Evolutionary conservation across 2,888 invertebrate species (phyloP).

Genomic region (Lochmaea crataegi): DNA sequence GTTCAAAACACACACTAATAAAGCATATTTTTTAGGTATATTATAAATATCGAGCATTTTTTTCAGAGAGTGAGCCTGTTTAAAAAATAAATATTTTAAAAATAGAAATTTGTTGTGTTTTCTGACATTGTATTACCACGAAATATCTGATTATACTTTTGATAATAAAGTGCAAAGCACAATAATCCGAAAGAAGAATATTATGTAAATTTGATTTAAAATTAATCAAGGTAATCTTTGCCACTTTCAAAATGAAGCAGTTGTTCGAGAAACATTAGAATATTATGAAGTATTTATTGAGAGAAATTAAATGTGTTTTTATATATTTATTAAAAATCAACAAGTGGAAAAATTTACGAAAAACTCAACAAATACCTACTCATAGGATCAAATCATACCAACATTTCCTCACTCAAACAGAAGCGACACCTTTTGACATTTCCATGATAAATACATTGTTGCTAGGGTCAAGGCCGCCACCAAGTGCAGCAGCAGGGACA

Average conservation of each 20-base stretch:
- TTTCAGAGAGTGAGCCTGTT: conserved; percentile 44
- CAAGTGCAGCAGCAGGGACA: too few species aligned
- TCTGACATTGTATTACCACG: neutral
- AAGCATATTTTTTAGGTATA: conserved; percentile 46
- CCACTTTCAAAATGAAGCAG: neutral
- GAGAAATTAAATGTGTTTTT: too few species aligned
- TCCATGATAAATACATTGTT: too few species aligned
- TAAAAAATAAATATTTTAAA: conserved; percentile 31
- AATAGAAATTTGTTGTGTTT: conserved; percentile 23
- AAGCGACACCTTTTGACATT: too few species aligned
- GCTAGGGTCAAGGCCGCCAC: too few species aligned
- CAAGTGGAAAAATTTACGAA: too few species aligned
- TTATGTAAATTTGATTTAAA: neutral
- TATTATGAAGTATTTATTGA: too few species aligned
- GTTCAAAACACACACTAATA: conserved; percentile 54
- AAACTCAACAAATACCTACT: too few species aligned
- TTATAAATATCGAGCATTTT: conserved; percentile 33
- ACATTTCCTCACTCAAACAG: too few species aligned
- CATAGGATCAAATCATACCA: too few species aligned
- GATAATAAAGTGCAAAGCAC: neutral
- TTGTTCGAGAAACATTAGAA: neutral
- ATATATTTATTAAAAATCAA: too few species aligned
- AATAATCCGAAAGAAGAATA: neutral
- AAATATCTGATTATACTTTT: neutral
- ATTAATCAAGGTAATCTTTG: neutral